Conservation (phyloP, 2,113 vertebrate genomes). For the Sarotherodon lohbergeri region DNA sequence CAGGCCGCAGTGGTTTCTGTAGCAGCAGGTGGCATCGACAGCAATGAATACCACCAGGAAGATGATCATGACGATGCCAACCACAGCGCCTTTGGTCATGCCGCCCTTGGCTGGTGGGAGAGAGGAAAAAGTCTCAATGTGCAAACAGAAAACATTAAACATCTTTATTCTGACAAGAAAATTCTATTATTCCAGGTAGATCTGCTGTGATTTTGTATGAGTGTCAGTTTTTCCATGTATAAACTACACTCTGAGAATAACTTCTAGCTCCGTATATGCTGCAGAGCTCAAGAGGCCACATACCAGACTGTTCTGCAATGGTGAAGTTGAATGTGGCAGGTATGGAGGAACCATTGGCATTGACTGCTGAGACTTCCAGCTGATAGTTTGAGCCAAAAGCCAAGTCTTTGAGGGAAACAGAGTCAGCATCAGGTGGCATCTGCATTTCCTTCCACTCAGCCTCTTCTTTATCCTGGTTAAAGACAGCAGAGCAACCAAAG, state of each 20-base stretch:
- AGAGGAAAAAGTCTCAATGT: background rate
- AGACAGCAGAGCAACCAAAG: background rate
- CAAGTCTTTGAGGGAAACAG: slow-evolving; percentile 54
- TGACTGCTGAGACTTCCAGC: slow-evolving; percentile 63
- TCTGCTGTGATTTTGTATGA: background rate
- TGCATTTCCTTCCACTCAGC: slow-evolving; percentile 53
- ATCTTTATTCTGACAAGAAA: background rate
- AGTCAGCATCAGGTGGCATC: slow-evolving; percentile 3
- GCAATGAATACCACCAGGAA: slow-evolving; percentile 71
- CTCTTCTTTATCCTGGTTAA: slow-evolving; percentile 42
- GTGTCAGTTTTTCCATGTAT: accelerated
- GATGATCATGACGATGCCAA: slow-evolving; percentile 71
- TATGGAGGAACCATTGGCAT: slow-evolving; percentile 63
- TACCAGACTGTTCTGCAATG: slow-evolving; percentile 46
- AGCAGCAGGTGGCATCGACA: slow-evolving; percentile 77
- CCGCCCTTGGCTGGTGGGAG: background rate
- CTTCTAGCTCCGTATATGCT: background rate
- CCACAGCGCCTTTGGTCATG: slow-evolving; percentile 70
- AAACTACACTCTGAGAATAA: background rate
- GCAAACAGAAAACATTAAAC: background rate
- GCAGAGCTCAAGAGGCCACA: background rate
- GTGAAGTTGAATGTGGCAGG: slow-evolving; percentile 59
- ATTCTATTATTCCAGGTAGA: background rate
- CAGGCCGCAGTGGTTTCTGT: slow-evolving; percentile 72
- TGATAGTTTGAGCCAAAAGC: slow-evolving; percentile 57